Evolutionary conservation across 1,140 invertebrate genomes (phyloP), one percentile per base, ranked within the genome.

Genomic region (Drosophila santomea): DNA sequence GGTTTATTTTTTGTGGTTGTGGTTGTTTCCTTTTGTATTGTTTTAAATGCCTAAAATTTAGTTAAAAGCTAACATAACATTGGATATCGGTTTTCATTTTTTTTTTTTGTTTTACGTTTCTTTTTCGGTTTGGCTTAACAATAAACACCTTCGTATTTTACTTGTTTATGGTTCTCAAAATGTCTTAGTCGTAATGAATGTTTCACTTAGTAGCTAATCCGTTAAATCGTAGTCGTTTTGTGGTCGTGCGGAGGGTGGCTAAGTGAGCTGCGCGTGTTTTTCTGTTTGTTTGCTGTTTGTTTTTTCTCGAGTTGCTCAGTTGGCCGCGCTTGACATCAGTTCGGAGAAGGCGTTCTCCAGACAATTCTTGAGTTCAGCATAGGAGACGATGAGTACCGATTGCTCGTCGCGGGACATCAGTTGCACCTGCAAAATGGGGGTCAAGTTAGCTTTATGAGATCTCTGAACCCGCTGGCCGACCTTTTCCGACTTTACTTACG

Each of bases 321-420:
- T 86, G 67, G 88, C 91, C 64, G 95, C 93, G 69, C 95, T 94
- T 81, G 94, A 93, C 71, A 96, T 90, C 62, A 98, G 93, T 92
- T 99, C 98, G 47, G 95, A 94, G 93, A 98, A 99, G 32, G 98
- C 97, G 82, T 96, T 95, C 91, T 99, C 97, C 89, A 99, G 95
- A 93, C 97, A 99, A 89, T 97, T 96, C 93, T 98, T 98, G 74
- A 99, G 93, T 93, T 99, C 98, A 32, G 96, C 95, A 93, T 98
- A 99, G 69, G 96, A 97, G 56, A 99, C 98, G 62, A 99, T 97
- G 61, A 99, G 94, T 56, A 99, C 95, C 93, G 97, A 99, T 93
- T 98, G 97, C 92, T 98, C 98, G 93, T 99, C 98, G 56, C 98
- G 94, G 1, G 98, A 99, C 95, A 98, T 97, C 66, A 99, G 94